Evolutionary conservation across 2,888 invertebrate genomes (phyloP).

Genomic region (Luffia ferchaultella): DNA sequence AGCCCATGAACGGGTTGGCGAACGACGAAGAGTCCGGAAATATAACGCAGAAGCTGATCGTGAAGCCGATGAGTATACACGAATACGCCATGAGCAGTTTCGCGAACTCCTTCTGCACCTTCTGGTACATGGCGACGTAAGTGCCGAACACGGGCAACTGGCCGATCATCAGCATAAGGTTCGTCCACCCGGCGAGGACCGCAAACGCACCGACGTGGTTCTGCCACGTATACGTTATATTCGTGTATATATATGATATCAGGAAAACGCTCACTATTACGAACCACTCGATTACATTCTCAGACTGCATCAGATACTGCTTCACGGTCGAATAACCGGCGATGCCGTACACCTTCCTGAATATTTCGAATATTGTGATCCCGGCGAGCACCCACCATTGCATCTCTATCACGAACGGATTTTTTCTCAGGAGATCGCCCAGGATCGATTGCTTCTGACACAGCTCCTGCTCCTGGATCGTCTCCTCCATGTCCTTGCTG

Average conservation of each 20-base stretch:
- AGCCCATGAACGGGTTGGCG: slow-evolving; percentile 84
- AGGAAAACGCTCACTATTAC: slow-evolving; percentile 85
- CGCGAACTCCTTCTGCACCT: slow-evolving; percentile 87
- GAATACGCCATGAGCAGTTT: slow-evolving; percentile 87
- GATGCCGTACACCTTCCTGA: slow-evolving; percentile 82
- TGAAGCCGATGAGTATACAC: slow-evolving; percentile 85
- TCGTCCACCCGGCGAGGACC: slow-evolving; percentile 86
- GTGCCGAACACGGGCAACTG: slow-evolving; percentile 88
- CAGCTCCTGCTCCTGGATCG: slow-evolving; percentile 74
- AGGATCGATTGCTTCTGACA: slow-evolving; percentile 83
- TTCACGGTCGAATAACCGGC: slow-evolving; percentile 83
- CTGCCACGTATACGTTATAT: slow-evolving; percentile 80
- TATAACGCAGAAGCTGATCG: slow-evolving; percentile 88
- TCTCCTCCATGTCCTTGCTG: slow-evolving; percentile 77
- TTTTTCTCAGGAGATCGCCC: slow-evolving; percentile 76
- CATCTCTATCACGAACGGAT: slow-evolving; percentile 81
- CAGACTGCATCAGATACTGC: slow-evolving; percentile 83
- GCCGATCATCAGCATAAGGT: slow-evolving; percentile 91
- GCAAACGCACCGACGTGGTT: slow-evolving; percentile 89
- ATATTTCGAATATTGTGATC: slow-evolving; percentile 80
- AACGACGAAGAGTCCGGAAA: slow-evolving; percentile 85
- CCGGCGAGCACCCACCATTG: slow-evolving; percentile 85
- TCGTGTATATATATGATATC: slow-evolving; percentile 83
- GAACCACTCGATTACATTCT: slow-evolving; percentile 89
- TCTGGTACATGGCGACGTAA: slow-evolving; percentile 91